phyloP scores from a whole-genome alignment of 1,140 invertebrate species.

The Drosophila pandora region DNA sequence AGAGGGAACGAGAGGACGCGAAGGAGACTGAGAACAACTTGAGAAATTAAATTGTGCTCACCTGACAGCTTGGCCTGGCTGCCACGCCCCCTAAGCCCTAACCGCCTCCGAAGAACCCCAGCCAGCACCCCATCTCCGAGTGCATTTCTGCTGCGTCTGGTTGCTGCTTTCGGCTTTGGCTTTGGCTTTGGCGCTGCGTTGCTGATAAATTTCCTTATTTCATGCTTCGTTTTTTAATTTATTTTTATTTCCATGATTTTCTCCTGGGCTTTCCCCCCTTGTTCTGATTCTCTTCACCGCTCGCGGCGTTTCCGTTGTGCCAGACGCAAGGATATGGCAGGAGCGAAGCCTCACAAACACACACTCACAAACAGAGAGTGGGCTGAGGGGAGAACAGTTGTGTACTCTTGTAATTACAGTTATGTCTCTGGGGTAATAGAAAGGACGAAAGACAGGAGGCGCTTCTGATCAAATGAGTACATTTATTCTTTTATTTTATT shows the following conservation, averaged over 20 bases:
- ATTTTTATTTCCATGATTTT: conserved; percentile 31
- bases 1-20: conserved; percentile 33
- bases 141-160: conserved; percentile 68
- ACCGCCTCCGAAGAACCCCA: neutral
- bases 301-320: conserved; percentile 66
- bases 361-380: neutral
- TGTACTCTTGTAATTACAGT: conserved; percentile 78
- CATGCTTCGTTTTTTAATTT: conserved; percentile 81
- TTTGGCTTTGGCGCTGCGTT: conserved; percentile 10
- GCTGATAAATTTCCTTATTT: conserved; percentile 81
- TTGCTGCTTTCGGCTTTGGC: conserved; percentile 35
- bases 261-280: conserved; percentile 18
- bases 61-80: conserved; percentile 54
- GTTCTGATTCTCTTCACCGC: conserved; percentile 46
- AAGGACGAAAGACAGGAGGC: conserved; percentile 8
- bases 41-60: conserved; percentile 82
- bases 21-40: conserved; percentile 47
- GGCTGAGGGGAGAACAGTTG: conserved; percentile 20
- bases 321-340: conserved; percentile 49
- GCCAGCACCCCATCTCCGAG: neutral
- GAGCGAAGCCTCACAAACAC: conserved; percentile 1
- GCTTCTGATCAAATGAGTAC: conserved; percentile 52
- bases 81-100: conserved; percentile 7
- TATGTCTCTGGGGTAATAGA: conserved; percentile 76
- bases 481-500: conserved; percentile 24